Evolutionary conservation across 2,797 vertebrate genomes (phyloP), one percentile per base, ranked within the genome.

Genomic region (Helicolenus hilgendorfi): DNA sequence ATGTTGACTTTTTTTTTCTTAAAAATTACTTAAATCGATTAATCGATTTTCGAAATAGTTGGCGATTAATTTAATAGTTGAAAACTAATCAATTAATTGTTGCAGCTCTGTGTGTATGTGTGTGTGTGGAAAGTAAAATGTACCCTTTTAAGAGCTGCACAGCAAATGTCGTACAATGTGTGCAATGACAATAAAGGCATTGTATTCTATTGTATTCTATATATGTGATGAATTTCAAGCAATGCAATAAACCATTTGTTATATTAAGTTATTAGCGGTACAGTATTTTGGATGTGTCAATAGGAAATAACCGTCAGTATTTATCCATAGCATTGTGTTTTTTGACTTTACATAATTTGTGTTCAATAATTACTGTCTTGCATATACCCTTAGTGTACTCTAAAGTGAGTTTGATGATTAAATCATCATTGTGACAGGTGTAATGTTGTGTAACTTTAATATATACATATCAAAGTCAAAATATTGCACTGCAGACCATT

Each of bases 41-140:
- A 33, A 33, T 33, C 6, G 7, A 41, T 15, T 41, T 41, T 7
- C 15, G 18, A 45, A 45, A 45, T 45, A 45, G 41, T 45, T 45
- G 15, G 0, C 2, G 0, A 45, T 45, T 45, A 45, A 45, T 45
- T 45, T 45, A 18, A 18, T 18, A 45, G 6, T 45, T 18, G 41
- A 45, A 14, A 45, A 45, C 14, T 7, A 45, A 45, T 45, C 5
- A 45, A 15, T 45, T 45, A 38, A 45, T 45, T 45, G 41, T 45
- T 45, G 14, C 5, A 41, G 13, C 38, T 45, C 38, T 15, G 0
- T 41, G 38, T 41, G 38, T 41, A 5, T 22, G 35, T 11, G 36
- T 38, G 11, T 35, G 13, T 6, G 38, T 5, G 38, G 2, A 38
- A 38, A 41, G 38, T 41, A 45, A 45, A 45, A 45, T 45, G 1